Percentiles rank a stretch among this genome's conserved stretches.
phyloP scores from a whole-genome alignment of 2,797 vertebrate species.

The Sitta carolinensis region DNA sequence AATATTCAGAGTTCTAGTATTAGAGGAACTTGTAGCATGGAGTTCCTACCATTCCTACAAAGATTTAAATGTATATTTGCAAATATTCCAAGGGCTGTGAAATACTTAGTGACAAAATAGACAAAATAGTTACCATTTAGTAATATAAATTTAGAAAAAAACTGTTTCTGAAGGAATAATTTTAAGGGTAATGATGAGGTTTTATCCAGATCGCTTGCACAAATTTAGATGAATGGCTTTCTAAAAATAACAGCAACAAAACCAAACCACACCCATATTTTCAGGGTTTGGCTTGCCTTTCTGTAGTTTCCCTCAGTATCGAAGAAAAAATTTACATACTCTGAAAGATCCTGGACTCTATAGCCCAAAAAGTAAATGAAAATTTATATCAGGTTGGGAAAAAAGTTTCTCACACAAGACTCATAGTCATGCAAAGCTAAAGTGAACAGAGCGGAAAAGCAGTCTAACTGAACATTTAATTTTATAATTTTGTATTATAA shows the following conservation, averaged over 20 bases:
- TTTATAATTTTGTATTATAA: neutral
- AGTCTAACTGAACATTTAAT: neutral
- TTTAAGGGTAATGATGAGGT: neutral
- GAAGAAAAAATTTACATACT: neutral
- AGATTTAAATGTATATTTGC: slow-evolving; percentile 32
- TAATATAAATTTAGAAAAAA: neutral
- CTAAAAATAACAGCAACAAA: neutral
- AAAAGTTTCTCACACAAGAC: neutral
- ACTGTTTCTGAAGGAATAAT: neutral
- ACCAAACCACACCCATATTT: neutral
- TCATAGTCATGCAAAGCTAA: neutral
- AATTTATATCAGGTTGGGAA: neutral
- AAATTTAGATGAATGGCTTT: neutral
- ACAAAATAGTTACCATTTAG: neutral
- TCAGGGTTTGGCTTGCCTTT: neutral
- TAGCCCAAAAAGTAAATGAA: neutral
- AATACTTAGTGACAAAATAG: neutral
- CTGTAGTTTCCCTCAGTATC: neutral
- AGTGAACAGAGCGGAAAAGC: neutral
- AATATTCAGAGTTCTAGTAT: slow-evolving; percentile 17
- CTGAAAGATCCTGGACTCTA: neutral
- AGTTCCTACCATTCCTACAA: slow-evolving; percentile 17
- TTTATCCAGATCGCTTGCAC: neutral
- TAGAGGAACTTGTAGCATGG: neutral
- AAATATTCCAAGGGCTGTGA: slow-evolving; percentile 24